Evolutionary conservation across 2,888 invertebrate species (phyloP).

Genomic region (Ptychoptera albimana): DNA sequence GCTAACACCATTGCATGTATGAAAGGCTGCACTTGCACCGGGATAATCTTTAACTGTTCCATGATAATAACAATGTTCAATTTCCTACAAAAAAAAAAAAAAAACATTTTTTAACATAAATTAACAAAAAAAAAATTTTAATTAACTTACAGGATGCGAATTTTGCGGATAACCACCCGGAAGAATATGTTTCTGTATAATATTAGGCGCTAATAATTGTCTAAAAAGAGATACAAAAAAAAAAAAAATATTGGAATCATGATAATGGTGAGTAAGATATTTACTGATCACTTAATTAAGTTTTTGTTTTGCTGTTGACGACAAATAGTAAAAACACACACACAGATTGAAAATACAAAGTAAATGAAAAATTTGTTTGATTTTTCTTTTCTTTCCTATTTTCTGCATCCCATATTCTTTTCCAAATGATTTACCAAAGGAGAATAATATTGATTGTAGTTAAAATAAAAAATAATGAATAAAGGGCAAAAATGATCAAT

Average conservation of each 20-base stretch:
- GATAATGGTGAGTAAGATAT: too few relatives aligned
- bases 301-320: not conserved
- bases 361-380: too few relatives aligned
- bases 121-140: not conserved
- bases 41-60: conserved; percentile 95
- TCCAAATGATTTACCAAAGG: too few relatives aligned
- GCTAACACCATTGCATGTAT: conserved; percentile 95
- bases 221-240: conserved; percentile 39
- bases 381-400: too few relatives aligned
- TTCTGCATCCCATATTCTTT: too few relatives aligned
- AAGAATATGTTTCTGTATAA: conserved; percentile 80
- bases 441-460: too few relatives aligned
- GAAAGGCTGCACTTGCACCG: conserved; percentile 90
- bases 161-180: conserved; percentile 70
- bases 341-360: too few relatives aligned
- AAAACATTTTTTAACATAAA: not conserved
- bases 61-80: conserved; percentile 98
- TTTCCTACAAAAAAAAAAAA: conserved; percentile 44
- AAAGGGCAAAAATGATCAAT: too few relatives aligned
- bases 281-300: not conserved
- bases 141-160: conserved; percentile 53
- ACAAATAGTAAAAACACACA: not conserved
- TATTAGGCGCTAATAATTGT: conserved; percentile 84
- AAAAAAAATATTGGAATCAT: not conserved
- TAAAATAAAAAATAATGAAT: too few relatives aligned